Percentiles rank a stretch among this genome's conserved stretches.
These are phyloP conservation scores for Mesembrinibis cayennensis DNA, from an alignment of 2,113 vertebrate genomes.

Conservation along the genomic window DNA sequence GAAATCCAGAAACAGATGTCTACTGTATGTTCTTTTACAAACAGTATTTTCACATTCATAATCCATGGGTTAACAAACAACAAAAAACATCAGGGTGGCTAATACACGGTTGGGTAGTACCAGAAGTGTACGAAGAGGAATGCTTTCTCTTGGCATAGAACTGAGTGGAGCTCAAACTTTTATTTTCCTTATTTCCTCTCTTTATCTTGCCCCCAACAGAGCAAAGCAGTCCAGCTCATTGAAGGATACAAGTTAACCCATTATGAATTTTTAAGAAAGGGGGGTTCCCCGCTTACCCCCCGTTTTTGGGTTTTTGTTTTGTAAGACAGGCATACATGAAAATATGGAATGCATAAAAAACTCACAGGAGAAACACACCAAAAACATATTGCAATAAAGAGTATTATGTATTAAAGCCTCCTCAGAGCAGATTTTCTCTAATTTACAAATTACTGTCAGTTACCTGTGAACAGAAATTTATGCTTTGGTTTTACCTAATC, in stretches of 20 bases:
- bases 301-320: too few relatives aligned
- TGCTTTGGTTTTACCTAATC: not conserved
- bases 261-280: not conserved
- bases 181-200: not conserved
- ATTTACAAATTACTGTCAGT: not conserved
- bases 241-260: not conserved
- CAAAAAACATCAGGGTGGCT: not conserved
- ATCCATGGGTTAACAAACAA: not conserved
- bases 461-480: not conserved
- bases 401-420: not conserved
- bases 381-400: not conserved
- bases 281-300: fast-evolving
- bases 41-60: not conserved
- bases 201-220: not conserved
- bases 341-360: not conserved
- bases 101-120: fast-evolving
- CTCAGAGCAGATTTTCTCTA: not conserved
- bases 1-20: not conserved
- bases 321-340: not conserved
- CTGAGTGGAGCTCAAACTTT: not conserved
- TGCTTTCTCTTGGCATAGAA: not conserved
- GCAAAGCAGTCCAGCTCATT: not conserved
- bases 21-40: not conserved
- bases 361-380: not conserved
- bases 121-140: not conserved